Conservation (phyloP, 2,888 invertebrate genomes). For the Hyposoter dolosus region DNA sequence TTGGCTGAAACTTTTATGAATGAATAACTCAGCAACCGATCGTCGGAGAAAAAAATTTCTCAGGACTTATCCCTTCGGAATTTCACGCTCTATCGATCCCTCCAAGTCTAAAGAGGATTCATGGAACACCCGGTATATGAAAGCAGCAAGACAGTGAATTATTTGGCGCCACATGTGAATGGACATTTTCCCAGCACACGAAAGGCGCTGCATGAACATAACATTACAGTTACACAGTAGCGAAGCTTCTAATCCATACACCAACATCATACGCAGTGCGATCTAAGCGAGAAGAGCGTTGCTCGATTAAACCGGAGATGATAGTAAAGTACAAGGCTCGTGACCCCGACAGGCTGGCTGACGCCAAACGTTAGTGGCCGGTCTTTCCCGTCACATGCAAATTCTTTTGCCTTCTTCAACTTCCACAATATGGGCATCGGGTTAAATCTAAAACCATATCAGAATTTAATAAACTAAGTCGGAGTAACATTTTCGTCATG, state of each 20-base stretch:
- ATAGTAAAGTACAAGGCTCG: constrained; percentile 76
- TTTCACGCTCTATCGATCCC: neutral
- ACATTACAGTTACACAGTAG: neutral
- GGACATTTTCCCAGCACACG: neutral
- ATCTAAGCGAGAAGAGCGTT: constrained; percentile 56
- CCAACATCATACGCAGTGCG: constrained; percentile 31
- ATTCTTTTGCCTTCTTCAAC: constrained; percentile 41
- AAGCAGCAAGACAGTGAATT: neutral
- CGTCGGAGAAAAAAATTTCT: neutral
- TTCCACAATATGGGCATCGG: neutral
- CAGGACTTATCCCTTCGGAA: neutral
- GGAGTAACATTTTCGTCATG: neutral
- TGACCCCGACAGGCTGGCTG: constrained; percentile 70
- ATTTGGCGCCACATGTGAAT: constrained; percentile 19
- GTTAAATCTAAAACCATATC: neutral
- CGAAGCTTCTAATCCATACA: constrained; percentile 24
- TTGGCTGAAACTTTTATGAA: neutral
- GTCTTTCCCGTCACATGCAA: constrained; percentile 64
- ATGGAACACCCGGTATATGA: neutral
- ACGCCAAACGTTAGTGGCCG: constrained; percentile 62
- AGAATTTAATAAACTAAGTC: neutral
- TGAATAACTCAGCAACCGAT: neutral
- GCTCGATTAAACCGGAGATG: constrained; percentile 59
- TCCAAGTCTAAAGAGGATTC: neutral
- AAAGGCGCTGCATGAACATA: constrained; percentile 1